Evolutionary conservation across 2,797 vertebrate genomes (phyloP).

Genomic region (Fringilla coelebs): DNA sequence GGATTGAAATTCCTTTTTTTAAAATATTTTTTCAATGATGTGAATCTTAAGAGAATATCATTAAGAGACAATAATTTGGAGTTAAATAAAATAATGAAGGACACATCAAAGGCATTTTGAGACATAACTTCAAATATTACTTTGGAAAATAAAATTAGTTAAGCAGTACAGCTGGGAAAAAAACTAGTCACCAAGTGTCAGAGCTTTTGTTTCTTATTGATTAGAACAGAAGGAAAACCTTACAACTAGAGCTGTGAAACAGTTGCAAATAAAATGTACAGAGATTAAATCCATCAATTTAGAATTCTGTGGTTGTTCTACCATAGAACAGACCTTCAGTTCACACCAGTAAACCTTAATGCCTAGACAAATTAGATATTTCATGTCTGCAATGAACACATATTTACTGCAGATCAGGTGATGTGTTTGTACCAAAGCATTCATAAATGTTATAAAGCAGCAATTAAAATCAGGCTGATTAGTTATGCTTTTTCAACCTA

Average conservation of each 20-base stretch:
- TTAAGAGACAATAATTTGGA: neutral
- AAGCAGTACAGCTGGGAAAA: neutral
- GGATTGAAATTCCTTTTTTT: neutral
- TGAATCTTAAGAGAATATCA: neutral
- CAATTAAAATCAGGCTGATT: neutral
- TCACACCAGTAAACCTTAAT: neutral
- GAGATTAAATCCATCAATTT: neutral
- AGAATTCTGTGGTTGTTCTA: neutral
- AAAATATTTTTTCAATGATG: neutral
- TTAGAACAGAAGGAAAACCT: neutral
- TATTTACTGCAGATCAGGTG: neutral
- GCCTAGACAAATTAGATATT: neutral
- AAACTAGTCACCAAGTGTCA: neutral
- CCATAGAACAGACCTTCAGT: neutral
- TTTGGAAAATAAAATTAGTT: neutral
- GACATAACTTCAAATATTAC: neutral
- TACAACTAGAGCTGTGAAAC: neutral
- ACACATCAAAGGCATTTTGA: neutral
- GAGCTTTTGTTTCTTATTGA: neutral
- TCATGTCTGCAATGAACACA: neutral
- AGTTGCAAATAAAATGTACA: neutral
- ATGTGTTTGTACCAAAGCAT: neutral
- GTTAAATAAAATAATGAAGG: neutral
- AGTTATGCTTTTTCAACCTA: neutral
- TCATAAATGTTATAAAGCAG: neutral